These are phyloP conservation scores for Bombus confusus DNA, from an alignment of 1,140 invertebrate genomes.

Conservation along the genomic window DNA sequence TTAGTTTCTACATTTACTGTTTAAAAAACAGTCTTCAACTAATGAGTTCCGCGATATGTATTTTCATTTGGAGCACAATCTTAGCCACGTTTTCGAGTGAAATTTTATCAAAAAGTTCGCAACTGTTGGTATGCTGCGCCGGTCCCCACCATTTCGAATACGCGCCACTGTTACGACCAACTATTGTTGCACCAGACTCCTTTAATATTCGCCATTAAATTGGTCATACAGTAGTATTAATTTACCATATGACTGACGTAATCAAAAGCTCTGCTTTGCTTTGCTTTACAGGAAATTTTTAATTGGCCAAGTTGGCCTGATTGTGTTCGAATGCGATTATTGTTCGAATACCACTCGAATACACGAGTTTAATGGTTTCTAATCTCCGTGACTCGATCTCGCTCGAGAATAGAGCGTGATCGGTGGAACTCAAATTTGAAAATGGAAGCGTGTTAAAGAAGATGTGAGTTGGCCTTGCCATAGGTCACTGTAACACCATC, in stretches of 20 bases:
- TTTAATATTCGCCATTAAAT: not conserved
- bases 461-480: not conserved
- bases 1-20: not conserved
- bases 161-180: not conserved
- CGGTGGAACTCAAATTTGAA: not conserved
- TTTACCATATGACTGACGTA: not conserved
- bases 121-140: not conserved
- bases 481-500: not conserved
- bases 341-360: not conserved
- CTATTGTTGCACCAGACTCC: not conserved
- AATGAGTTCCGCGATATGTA: not conserved
- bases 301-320: not conserved
- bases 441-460: not conserved
- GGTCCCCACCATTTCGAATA: not conserved
- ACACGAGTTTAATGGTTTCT: not conserved
- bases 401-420: not conserved
- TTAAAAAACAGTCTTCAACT: not conserved
- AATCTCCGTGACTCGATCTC: not conserved
- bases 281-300: not conserved
- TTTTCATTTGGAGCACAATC: not conserved
- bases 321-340: not conserved
- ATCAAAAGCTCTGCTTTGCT: not conserved
- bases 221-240: not conserved
- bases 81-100: not conserved
- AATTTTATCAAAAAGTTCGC: not conserved